Base-by-base conservation (phyloP, 2,113 vertebrate genomes). In the Pterophyllum scalare region DNA sequence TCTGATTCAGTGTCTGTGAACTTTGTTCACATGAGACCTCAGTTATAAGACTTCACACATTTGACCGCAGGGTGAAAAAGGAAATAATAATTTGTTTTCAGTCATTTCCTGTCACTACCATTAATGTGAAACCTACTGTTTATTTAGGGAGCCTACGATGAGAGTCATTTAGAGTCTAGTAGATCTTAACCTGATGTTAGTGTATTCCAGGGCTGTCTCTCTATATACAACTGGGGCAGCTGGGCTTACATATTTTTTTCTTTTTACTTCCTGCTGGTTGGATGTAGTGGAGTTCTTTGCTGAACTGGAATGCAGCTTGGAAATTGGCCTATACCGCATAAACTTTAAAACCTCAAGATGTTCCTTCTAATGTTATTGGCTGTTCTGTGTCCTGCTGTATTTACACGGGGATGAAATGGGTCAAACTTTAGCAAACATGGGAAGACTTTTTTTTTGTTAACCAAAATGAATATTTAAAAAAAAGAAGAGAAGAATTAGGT, bases 181-280 rank as follows among this genome's bases (percentile, higher is more conserved):
- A 65, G 59, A 72, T 77, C 60, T 60, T 62, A 84, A 82, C 77
- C 70, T 87, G 52, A 33, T 26, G 77, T 57, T 88, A 75, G 88
- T 90, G 70, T 81, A 65, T 90, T 90, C 88, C 91, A 91, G 90
- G 17, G 49, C 49, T 31, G 35, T 64, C 72, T 88, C 61, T 87
- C 79, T 85, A 67, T 56, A 83, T 54, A 75, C 84, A 92, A 90
- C 92, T 89, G 88, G 43, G 72, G 82, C 91, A 95, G 86, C 85
- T 92, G 92, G 83, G 17, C 80, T 78, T 77, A 83, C 81, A 89
- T 89, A 85, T 82, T 92, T 90, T 77, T 79, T 54, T 75, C 67
- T 35, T 84, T 67, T 57, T 58, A 70, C 88, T 84, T 88, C 87
- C 82, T 81, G 75, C 86, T 62, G 77, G 57, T 88, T 14, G 57